Percentiles rank a stretch among this genome's conserved stretches.
Evolutionary conservation across 2,797 vertebrate species (phyloP).

Genomic region (Ispidina lecontei): DNA sequence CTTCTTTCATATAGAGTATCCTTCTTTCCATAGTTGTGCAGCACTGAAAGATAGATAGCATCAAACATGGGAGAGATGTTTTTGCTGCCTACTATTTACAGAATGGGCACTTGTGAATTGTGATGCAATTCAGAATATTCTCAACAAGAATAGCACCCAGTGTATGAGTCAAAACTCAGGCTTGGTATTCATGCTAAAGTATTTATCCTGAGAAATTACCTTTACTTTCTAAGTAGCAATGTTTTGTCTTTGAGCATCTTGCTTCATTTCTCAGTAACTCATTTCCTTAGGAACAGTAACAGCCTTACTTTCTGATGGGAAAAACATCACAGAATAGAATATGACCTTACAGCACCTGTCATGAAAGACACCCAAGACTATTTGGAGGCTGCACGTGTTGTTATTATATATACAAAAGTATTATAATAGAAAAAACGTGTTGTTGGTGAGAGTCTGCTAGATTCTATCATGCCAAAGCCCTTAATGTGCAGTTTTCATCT

Average conservation of each 20-base stretch:
- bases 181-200: not conserved
- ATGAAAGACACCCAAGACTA: not conserved
- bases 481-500: not conserved
- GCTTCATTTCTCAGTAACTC: not conserved
- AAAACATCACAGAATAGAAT: not conserved
- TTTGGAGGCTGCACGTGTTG: not conserved
- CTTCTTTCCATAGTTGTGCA: not conserved
- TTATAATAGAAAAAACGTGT: not conserved
- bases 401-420: not conserved
- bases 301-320: not conserved
- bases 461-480: not conserved
- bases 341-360: fast-evolving
- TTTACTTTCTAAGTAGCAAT: not conserved
- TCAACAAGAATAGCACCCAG: not conserved
- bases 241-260: not conserved
- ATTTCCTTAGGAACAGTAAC: not conserved
- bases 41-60: not conserved
- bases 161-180: not conserved
- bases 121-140: not conserved
- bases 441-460: not conserved
- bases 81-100: not conserved
- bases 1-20: not conserved
- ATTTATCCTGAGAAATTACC: not conserved
- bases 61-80: not conserved
- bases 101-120: not conserved